Evolutionary conservation across 92 coral and sea anemone species (phyloP).

Genomic region (Heliopora coerulea): DNA sequence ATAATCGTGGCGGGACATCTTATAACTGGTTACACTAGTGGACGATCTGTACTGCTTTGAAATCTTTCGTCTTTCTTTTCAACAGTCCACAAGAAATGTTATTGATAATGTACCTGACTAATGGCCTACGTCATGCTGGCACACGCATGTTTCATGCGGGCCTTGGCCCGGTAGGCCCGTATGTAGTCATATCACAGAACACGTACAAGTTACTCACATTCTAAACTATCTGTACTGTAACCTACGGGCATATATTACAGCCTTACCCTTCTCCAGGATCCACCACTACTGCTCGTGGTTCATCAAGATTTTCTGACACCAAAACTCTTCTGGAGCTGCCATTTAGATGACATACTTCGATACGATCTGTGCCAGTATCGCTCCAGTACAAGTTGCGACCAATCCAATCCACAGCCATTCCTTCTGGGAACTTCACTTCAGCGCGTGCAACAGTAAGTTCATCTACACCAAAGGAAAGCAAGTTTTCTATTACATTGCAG

Average conservation of each 20-base stretch:
- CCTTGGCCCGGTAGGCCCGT: conserved; percentile 14
- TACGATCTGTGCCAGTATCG: conserved; percentile 89
- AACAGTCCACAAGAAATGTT: conserved; percentile 39
- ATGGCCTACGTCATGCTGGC: neutral
- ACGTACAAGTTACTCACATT: no score
- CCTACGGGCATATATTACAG: no score
- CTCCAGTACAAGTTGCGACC: conserved; percentile 98
- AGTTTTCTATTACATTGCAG: no score
- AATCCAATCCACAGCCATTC: conserved; percentile 95
- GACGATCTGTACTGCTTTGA: no score
- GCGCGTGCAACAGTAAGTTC: conserved; percentile 61
- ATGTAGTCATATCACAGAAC: neutral
- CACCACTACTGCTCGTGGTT: conserved; percentile 88
- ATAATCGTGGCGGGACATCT: no score
- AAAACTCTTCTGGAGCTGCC: conserved; percentile 82
- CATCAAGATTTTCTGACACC: conserved; percentile 64
- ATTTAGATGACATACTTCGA: conserved; percentile 89
- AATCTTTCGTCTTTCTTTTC: no score
- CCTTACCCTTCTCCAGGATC: conserved; percentile 88
- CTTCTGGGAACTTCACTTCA: conserved; percentile 84
- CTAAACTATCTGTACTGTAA: no score
- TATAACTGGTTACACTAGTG: no score
- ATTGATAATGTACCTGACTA: neutral
- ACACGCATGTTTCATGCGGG: conserved; percentile 9
- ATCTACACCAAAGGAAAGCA: conserved; percentile 39